These are phyloP conservation scores for Athripsodes cinereus DNA, from an alignment of 2,888 invertebrate species.

Conservation along the genomic window DNA sequence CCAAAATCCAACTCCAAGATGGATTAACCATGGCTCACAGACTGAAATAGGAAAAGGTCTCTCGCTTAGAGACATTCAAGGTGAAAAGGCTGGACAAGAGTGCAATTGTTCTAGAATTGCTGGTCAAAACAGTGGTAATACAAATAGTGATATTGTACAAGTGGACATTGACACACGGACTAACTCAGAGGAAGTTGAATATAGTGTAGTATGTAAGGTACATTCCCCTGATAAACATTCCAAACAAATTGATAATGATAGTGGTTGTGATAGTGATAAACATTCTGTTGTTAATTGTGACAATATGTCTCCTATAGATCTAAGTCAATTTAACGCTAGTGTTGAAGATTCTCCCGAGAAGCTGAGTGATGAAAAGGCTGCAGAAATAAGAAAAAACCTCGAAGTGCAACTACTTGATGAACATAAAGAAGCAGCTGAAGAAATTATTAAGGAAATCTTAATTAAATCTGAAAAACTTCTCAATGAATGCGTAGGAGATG, in stretches of 20 bases:
- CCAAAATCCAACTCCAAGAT: slow-evolving; percentile 35
- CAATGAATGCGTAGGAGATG: slow-evolving; percentile 38
- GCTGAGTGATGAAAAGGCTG: slow-evolving; percentile 25
- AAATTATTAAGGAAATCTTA: slow-evolving; percentile 48
- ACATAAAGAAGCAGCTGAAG: slow-evolving; percentile 43
- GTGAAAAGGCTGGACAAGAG: slow-evolving; percentile 35
- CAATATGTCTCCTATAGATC: slow-evolving; percentile 31
- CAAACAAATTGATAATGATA: slow-evolving; percentile 34
- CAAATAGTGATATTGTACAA: slow-evolving; percentile 20
- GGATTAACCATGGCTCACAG: slow-evolving; percentile 44
- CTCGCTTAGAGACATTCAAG: slow-evolving; percentile 43
- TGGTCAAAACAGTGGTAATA: slow-evolving; percentile 25
- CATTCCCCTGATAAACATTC: slow-evolving; percentile 46
- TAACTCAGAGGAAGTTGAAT: slow-evolving; percentile 38
- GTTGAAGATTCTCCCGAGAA: slow-evolving; percentile 29
- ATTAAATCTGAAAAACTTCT: slow-evolving; percentile 47
- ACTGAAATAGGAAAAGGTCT: slow-evolving; percentile 46
- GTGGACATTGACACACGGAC: slow-evolving; percentile 36
- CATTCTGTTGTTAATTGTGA: slow-evolving; percentile 29
- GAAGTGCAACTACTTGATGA: slow-evolving; percentile 29
- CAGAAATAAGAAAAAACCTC: slow-evolving; percentile 26
- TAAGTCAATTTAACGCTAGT: slow-evolving; percentile 36
- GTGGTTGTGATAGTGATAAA: slow-evolving; percentile 42
- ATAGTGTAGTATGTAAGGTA: slow-evolving; percentile 61
- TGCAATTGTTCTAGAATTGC: slow-evolving; percentile 33